Percentiles rank a stretch among this genome's conserved stretches.
Conservation (phyloP, 2,888 invertebrate genomes). For the Nomada lathburiana region DNA sequence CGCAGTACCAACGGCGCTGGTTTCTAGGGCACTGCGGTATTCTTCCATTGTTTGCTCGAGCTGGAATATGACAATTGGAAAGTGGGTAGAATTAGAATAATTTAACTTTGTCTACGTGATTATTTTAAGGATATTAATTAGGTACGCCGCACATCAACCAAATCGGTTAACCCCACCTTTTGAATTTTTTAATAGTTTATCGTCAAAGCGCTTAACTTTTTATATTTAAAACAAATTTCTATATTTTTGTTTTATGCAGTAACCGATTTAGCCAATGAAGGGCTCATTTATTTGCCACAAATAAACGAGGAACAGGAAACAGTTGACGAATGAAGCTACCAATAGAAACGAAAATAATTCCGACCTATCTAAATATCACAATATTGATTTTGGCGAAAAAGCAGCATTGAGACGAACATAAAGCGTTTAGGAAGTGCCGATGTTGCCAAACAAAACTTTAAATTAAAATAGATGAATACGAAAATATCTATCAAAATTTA, state of each 20-base stretch:
- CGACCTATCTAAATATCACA: not conserved
- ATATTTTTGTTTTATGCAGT: no score
- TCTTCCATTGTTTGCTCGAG: slow-evolving; percentile 86
- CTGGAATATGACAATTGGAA: slow-evolving; percentile 81
- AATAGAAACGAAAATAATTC: slow-evolving; percentile 10
- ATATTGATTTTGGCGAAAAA: slow-evolving; percentile 26
- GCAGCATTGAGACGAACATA: not conserved
- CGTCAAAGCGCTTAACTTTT: no score
- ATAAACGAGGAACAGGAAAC: slow-evolving; percentile 15
- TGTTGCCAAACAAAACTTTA: not conserved
- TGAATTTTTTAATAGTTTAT: no score
- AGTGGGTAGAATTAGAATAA: not conserved
- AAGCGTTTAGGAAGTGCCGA: not conserved
- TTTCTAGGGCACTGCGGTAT: slow-evolving; percentile 85
- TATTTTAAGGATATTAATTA: not conserved
- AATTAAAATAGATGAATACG: slow-evolving; percentile 5
- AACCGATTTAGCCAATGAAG: no score
- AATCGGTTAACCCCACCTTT: no score
- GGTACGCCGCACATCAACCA: no score
- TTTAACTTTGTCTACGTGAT: not conserved
- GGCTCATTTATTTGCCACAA: not conserved
- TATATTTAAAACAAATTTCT: no score
- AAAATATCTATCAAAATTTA: not conserved
- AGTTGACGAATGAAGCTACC: not conserved
- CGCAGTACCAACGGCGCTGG: slow-evolving; percentile 87